These are phyloP conservation scores for Penaeus monodon DNA, from an alignment of 2,888 invertebrate species.

Conservation along the genomic window DNA sequence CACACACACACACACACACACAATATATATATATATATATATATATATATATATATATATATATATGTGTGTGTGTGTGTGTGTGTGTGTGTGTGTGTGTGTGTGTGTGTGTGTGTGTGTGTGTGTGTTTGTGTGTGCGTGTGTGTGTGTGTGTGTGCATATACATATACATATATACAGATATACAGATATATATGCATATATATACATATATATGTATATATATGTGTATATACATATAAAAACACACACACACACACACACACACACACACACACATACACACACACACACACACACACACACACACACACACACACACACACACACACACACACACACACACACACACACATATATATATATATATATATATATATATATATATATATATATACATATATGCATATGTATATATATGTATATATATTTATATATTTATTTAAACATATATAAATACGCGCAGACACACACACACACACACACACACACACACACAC, in stretches of 20 bases:
- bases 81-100: too few species aligned
- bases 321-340: not conserved
- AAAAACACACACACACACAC: not conserved
- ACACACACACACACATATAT: not conserved
- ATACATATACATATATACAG: constrained; percentile 3
- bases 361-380: not conserved
- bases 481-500: not conserved
- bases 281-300: not conserved
- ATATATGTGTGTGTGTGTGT: too few species aligned
- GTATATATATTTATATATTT: not conserved
- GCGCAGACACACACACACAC: not conserved
- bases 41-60: too few species aligned
- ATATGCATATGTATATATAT: not conserved
- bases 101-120: not conserved
- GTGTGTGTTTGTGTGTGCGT: too few species aligned
- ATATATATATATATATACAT: not conserved
- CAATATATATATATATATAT: too few species aligned
- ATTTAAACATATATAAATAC: not conserved
- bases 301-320: not conserved
- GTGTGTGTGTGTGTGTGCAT: not conserved
- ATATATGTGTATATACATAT: not conserved
- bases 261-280: too few species aligned
- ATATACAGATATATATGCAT: constrained; percentile 15
- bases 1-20: too few species aligned
- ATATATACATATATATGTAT: constrained; percentile 15